Evolutionary conservation across 1,140 invertebrate species (phyloP), one percentile per base, ranked within the genome.

Genomic region (Myzus persicae): DNA sequence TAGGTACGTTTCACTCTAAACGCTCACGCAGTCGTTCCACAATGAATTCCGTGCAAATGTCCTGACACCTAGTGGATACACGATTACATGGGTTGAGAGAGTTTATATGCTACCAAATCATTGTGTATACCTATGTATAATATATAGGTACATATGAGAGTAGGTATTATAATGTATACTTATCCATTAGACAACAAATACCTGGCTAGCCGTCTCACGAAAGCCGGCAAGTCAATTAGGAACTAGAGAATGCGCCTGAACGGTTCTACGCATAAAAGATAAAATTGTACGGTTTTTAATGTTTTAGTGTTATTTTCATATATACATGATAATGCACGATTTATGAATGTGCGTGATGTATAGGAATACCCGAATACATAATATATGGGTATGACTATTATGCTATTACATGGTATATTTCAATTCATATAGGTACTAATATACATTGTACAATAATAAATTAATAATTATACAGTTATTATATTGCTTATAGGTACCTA

Each of bases 1-100:
- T 89, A 40, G 26, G 22, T 88, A 51, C 46, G 44, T 51, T 91
- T 82, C 90, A 42, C 90, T 91, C 90, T 42, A 67, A 46, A 76
- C 90, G 59, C 42, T 91, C 54, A 81, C 59, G 59, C 90, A 81
- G 31, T 81, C 31, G 67, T 91, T 91, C 42, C 24, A 90, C 38
- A 40, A 67, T 46, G 36, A 59, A 59, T 67, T 91, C 54, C 90
- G 42, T 91, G 54, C 59, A 76, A 46, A 81, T 76, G 51, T 90
- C 90, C 44, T 36, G 87, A 88, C 87, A 88, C 87, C n/a, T 88
- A 22, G 44, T 88, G 48, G 44, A 42, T 88, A 88, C 87, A 88
- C n/a, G 44, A 88, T 36, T 88, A 88, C 87, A 88, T 36, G 46
- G 31, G 44, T 51, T 36, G 44, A 48, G 44, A 48, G 87, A 88